Conservation (phyloP, 2,113 vertebrate species). For the Actenoides lindsayi region DNA sequence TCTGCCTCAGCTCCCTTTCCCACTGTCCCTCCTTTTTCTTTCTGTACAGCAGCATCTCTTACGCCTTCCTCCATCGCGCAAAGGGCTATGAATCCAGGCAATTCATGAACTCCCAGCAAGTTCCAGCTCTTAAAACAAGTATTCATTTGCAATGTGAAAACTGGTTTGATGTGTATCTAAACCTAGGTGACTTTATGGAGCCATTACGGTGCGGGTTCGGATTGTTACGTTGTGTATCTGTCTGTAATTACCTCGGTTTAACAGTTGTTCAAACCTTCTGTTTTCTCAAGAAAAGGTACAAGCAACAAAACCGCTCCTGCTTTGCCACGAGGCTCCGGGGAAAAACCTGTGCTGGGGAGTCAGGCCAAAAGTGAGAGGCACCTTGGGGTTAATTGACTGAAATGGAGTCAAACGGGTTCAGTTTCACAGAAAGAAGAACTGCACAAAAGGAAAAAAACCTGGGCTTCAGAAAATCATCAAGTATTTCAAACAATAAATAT, state of each 20-base stretch:
- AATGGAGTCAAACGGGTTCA: background rate
- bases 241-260: background rate
- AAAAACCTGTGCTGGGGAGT: background rate
- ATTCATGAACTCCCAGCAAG: slow-evolving; percentile 68
- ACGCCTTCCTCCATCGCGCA: background rate
- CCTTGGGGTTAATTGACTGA: background rate
- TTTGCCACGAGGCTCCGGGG: background rate
- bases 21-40: background rate
- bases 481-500: background rate
- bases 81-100: slow-evolving; percentile 62
- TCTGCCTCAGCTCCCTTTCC: background rate
- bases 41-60: background rate
- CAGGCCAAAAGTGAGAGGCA: background rate
- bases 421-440: background rate
- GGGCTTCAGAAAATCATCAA: background rate
- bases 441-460: background rate
- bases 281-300: background rate
- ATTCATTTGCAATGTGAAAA: slow-evolving; percentile 43
- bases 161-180: background rate
- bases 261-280: background rate
- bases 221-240: background rate
- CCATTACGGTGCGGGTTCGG: background rate
- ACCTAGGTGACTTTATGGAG: slow-evolving; percentile 40
- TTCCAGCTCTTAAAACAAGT: slow-evolving; percentile 35
- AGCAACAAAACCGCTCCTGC: background rate